Evolutionary conservation across 2,888 invertebrate genomes (phyloP).

Genomic region (Oligia strigilis): DNA sequence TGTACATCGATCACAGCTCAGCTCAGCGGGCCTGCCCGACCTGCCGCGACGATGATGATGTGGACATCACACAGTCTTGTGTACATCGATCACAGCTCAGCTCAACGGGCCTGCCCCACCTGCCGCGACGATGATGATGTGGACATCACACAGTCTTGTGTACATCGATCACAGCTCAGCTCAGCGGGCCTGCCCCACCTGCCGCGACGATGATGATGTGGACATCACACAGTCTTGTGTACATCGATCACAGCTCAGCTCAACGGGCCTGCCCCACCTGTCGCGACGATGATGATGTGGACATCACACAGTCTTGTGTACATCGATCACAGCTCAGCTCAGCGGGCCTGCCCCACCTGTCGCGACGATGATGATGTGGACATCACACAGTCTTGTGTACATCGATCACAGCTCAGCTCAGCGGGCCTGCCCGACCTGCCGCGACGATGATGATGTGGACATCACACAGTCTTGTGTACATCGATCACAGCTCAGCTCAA

Average conservation of each 20-base stretch:
- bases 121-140: neutral
- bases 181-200: too few species aligned
- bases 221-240: too few species aligned
- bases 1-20: constrained; percentile 37
- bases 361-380: neutral
- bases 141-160: too few species aligned
- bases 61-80: neutral
- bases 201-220: neutral
- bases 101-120: neutral
- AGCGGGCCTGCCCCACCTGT: neutral
- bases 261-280: neutral
- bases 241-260: constrained; percentile 36
- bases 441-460: neutral
- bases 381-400: too few species aligned
- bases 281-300: neutral
- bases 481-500: constrained; percentile 34
- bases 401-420: constrained; percentile 35
- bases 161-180: constrained; percentile 37
- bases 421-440: neutral
- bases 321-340: constrained; percentile 36
- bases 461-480: too few species aligned
- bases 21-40: too few species aligned
- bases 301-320: too few species aligned
- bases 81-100: constrained; percentile 37
- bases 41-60: neutral